phyloP scores from a whole-genome alignment of 2,113 vertebrate species.

The Desmodus rotundus region DNA sequence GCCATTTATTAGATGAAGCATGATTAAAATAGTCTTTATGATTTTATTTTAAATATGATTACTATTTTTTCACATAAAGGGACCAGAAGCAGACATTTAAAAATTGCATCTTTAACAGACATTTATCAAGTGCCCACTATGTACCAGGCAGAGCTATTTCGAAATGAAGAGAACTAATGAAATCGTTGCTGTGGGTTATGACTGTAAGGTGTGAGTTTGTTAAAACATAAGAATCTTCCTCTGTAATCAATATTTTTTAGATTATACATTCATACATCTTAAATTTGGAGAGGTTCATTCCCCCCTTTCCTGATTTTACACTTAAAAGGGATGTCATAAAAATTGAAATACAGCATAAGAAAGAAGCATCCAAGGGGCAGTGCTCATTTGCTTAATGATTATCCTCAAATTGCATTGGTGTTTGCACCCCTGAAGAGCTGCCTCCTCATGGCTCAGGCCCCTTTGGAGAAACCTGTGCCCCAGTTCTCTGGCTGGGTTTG shows the following conservation, averaged over 20 bases:
- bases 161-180: constrained; percentile 12
- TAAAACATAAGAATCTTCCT: constrained; percentile 55
- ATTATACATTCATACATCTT: constrained; percentile 36
- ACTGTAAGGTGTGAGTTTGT: neutral
- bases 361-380: neutral
- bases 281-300: neutral
- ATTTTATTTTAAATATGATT: constrained; percentile 39
- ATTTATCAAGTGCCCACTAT: neutral
- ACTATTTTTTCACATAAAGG: constrained; percentile 34
- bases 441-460: neutral
- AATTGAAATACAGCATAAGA: neutral
- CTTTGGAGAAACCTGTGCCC: neutral
- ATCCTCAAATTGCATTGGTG: constrained; percentile 1
- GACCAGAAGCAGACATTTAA: neutral
- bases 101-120: neutral
- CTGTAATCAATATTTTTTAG: constrained; percentile 52
- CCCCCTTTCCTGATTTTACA: constrained; percentile 33
- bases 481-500: constrained; percentile 1
- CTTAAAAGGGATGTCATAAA: constrained; percentile 34
- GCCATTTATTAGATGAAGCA: constrained; percentile 30
- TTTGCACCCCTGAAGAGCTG: constrained; percentile 19
- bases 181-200: neutral
- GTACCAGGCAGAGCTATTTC: neutral
- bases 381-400: constrained; percentile 18
- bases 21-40: constrained; percentile 41